A percentile compares a stretch with the other conserved stretches of the same genome.
Conservation (phyloP, 2,888 invertebrate species). For the Diaperis boleti region DNA sequence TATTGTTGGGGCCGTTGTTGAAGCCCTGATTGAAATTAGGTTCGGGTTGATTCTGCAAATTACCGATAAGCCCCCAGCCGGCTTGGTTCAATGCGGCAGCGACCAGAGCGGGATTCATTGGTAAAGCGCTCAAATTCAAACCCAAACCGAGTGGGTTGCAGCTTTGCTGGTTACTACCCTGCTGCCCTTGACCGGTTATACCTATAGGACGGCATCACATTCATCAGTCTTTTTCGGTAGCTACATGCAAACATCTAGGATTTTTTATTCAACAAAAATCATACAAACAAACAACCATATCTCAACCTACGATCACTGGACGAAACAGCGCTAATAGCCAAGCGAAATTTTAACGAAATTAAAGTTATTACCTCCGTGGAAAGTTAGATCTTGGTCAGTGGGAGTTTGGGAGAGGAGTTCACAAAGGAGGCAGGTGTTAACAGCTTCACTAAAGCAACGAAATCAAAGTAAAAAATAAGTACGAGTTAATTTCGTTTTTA, state of each 20-base stretch:
- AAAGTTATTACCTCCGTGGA: not conserved
- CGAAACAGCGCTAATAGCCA: not conserved
- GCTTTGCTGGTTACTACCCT: conserved; percentile 65
- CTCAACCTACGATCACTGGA: conserved; percentile 10
- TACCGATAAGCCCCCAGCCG: conserved; percentile 78
- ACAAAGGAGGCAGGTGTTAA: conserved; percentile 58
- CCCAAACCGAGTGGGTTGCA: conserved; percentile 73
- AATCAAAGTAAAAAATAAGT: too few relatives aligned
- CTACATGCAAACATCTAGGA: conserved; percentile 11
- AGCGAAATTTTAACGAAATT: not conserved
- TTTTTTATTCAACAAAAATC: not conserved
- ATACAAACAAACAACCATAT: conserved; percentile 1
- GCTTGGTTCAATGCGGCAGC: conserved; percentile 92
- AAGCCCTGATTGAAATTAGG: conserved; percentile 67
- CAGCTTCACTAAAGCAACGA: conserved; percentile 54
- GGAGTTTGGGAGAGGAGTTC: conserved; percentile 42
- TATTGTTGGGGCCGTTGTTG: conserved; percentile 61
- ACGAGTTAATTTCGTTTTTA: too few relatives aligned
- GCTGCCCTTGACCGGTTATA: conserved; percentile 68
- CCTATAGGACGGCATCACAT: conserved; percentile 51
- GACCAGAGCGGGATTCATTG: conserved; percentile 82
- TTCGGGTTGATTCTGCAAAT: conserved; percentile 79
- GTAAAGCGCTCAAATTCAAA: conserved; percentile 81
- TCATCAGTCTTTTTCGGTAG: conserved; percentile 5
- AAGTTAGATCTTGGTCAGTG: conserved; percentile 19